Evolutionary conservation across 2,888 invertebrate species (phyloP), one percentile per base, ranked within the genome.

Genomic region (Sipha maydis): DNA sequence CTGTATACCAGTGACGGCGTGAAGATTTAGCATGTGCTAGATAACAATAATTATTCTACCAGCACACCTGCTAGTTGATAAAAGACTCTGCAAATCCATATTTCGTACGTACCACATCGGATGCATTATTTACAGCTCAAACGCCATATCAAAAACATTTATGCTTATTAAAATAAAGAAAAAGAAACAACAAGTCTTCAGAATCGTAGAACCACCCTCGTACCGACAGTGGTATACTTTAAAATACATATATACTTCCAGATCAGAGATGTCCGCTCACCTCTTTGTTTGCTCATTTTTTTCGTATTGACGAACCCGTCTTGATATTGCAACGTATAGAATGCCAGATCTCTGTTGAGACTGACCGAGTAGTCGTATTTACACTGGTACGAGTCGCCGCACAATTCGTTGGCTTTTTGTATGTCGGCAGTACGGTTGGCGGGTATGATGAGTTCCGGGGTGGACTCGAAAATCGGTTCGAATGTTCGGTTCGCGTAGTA

Each of bases 321-420:
- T 91, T 96, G 95, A 91, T 97, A 97, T 91, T 96, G 96, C 91
- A 95, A 95, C 0, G 97, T 96, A 91, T 95, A 96, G 91, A 96
- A 96, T 0, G 98, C 98, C 93, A 97, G 93, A 90, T 97, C 97
- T 90, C 96, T 93, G 92, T 96, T 95, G 3, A 97, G 92, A 0
- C 96, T 96, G 94, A 97, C 95, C 0, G 96, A 95, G 91, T 95
- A 98, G 91, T 98, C 98, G 91, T 95, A 98, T 90, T 95, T 94
- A 92, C 98, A 98, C 91, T 97, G 97, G 92, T 96, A 96, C 1
- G 95, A 95, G 85, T 95, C 95, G 80, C 96, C 95, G 91, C 97
- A 98, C 21, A 96, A 92, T 83, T 95, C 94, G 78, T 93, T 92
- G 0, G 96, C 96, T 80, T 93, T 92, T 0, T 92, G 92, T 61